These are phyloP conservation scores for Bursaphelenchus okinawaensis DNA, from an alignment of 2,888 invertebrate genomes.

Conservation along the genomic window DNA sequence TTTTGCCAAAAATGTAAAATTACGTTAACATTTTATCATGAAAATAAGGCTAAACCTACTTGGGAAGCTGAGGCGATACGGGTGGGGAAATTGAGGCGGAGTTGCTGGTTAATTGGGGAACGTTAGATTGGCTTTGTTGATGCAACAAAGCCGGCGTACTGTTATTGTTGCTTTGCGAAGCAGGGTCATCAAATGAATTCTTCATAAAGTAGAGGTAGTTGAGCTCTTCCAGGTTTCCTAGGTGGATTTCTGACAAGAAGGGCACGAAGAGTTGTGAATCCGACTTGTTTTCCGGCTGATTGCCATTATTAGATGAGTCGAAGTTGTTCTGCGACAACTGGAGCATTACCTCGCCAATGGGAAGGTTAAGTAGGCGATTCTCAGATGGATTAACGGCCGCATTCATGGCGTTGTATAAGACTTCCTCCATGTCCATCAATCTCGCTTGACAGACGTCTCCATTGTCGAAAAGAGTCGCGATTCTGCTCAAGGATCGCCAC, in stretches of 20 bases:
- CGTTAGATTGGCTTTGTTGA: background rate
- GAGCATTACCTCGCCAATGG: slow-evolving; percentile 56
- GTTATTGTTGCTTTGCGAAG: slow-evolving; percentile 12
- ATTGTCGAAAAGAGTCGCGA: background rate
- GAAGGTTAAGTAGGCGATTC: slow-evolving; percentile 35
- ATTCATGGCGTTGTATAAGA: slow-evolving; percentile 7
- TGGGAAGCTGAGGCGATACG: slow-evolving; percentile 22
- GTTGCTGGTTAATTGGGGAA: slow-evolving; percentile 8
- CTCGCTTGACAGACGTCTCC: slow-evolving; percentile 13
- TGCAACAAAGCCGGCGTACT: background rate
- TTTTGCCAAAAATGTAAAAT: too few relatives aligned
- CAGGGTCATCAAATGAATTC: slow-evolving; percentile 21
- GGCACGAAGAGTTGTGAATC: slow-evolving; percentile 52
- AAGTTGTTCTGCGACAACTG: slow-evolving; percentile 30
- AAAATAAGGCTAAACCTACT: slow-evolving; percentile 4
- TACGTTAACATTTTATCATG: too few relatives aligned
- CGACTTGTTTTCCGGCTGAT: background rate
- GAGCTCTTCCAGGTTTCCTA: slow-evolving; percentile 28
- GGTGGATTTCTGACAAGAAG: slow-evolving; percentile 46
- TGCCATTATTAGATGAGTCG: slow-evolving; percentile 2
- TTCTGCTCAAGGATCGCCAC: slow-evolving; percentile 18
- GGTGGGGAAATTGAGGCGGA: slow-evolving; percentile 19
- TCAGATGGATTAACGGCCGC: slow-evolving; percentile 14
- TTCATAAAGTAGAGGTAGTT: slow-evolving; percentile 30
- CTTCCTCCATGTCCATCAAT: slow-evolving; percentile 21